Conservation (phyloP, 2,113 vertebrate genomes). For the Hemichromis elongatus region DNA sequence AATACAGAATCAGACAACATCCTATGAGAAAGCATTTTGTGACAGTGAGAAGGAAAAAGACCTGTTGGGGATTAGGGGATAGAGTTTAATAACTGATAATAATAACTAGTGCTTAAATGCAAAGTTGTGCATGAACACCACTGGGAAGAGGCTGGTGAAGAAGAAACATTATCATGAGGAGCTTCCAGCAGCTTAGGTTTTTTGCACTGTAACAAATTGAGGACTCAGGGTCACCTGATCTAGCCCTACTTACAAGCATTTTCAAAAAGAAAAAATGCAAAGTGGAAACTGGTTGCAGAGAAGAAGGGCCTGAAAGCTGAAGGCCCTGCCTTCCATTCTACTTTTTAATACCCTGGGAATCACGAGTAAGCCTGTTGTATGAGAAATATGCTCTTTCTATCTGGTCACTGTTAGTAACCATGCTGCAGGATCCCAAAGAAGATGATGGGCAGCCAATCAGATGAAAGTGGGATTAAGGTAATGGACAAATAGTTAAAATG, state of each 20-base stretch:
- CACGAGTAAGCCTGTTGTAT: neutral
- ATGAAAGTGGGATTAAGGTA: neutral
- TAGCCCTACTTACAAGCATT: neutral
- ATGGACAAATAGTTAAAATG: neutral
- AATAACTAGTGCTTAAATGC: neutral
- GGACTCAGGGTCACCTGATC: neutral
- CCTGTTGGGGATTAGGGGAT: neutral
- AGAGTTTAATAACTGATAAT: neutral
- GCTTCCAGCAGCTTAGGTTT: too few relatives aligned
- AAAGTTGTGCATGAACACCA: neutral
- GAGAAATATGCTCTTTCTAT: neutral
- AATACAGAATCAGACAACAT: neutral
- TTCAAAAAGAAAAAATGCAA: neutral
- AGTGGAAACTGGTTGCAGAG: neutral
- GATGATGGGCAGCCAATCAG: neutral
- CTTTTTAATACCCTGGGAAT: neutral
- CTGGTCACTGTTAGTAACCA: neutral
- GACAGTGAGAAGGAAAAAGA: neutral
- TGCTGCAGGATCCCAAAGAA: neutral
- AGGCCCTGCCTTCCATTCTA: neutral
- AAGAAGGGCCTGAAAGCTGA: neutral
- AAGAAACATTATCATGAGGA: too few relatives aligned
- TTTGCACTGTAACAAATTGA: too few relatives aligned
- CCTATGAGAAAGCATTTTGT: neutral
- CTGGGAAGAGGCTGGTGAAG: too few relatives aligned